Percentiles rank a stretch among this genome's conserved stretches.
phyloP scores from a whole-genome alignment of 2,113 vertebrate species.

The Progne subis region DNA sequence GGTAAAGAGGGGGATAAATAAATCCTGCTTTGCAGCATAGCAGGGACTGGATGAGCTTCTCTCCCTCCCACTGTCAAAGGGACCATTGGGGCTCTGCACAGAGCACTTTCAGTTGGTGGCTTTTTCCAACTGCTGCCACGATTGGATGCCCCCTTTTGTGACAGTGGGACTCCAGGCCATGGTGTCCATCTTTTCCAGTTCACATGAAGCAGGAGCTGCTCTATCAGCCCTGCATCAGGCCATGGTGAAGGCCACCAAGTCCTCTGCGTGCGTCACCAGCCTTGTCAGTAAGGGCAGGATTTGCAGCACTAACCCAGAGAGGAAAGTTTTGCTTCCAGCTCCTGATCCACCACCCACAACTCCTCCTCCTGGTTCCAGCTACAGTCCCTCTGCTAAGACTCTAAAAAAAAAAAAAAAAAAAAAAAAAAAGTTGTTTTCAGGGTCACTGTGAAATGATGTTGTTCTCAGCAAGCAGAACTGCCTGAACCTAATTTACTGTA shows the following conservation, averaged over 20 bases:
- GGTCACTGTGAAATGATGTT: slow-evolving; percentile 26
- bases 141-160: neutral
- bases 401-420: neutral
- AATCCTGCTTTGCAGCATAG: neutral
- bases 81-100: rapidly evolving
- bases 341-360: neutral
- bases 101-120: neutral
- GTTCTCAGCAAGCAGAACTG: slow-evolving; percentile 23
- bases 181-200: rapidly evolving
- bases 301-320: neutral
- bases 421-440: neutral
- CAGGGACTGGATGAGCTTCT: neutral
- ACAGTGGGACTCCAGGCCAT: neutral
- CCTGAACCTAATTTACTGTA: slow-evolving; percentile 32
- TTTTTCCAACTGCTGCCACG: neutral
- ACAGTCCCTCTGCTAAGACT: neutral
- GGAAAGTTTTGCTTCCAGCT: neutral
- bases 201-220: neutral
- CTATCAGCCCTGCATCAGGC: neutral
- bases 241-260: neutral
- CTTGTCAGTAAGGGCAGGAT: neutral
- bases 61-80: rapidly evolving
- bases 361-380: neutral
- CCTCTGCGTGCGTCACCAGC: neutral
- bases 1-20: neutral